Conservation (phyloP, 2,888 invertebrate species). For the Lithosia quadra region DNA sequence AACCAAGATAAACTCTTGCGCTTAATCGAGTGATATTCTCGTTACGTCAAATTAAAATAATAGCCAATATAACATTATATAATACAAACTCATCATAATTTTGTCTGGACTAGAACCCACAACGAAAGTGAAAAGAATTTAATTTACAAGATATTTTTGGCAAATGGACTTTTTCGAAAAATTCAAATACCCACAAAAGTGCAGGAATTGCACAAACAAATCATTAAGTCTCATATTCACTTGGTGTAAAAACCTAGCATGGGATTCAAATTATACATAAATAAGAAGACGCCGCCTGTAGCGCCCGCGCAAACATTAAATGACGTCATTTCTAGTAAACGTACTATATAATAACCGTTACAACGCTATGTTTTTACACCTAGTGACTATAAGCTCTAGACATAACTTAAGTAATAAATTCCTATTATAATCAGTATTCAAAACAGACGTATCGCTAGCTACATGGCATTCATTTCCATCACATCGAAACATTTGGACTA, state of each 20-base stretch:
- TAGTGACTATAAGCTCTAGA: constrained; percentile 49
- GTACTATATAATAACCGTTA: constrained; percentile 39
- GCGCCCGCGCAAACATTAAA: constrained; percentile 54
- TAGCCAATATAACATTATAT: constrained; percentile 74
- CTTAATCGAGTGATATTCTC: constrained; percentile 66
- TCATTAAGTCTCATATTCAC: constrained; percentile 34
- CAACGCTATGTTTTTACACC: constrained; percentile 53
- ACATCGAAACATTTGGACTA: constrained; percentile 85
- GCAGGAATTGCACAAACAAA: constrained; percentile 34
- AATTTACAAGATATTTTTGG: constrained; percentile 68
- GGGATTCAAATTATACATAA: constrained; percentile 32
- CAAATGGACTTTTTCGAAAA: constrained; percentile 54
- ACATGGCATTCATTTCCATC: constrained; percentile 83
- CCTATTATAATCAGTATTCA: constrained; percentile 58
- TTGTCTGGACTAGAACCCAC: constrained; percentile 85
- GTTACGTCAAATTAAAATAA: constrained; percentile 61
- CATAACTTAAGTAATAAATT: constrained; percentile 50
- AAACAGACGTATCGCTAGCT: constrained; percentile 68
- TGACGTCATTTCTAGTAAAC: constrained; percentile 51
- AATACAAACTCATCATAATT: constrained; percentile 74
- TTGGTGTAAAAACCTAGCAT: constrained; percentile 46
- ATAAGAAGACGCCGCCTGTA: constrained; percentile 43
- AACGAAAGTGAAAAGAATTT: constrained; percentile 68
- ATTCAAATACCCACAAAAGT: constrained; percentile 41
- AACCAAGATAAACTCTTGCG: constrained; percentile 73